Evolutionary conservation across 2,797 vertebrate species (phyloP), one percentile per base, ranked within the genome.

Genomic region (Chaenodraco wilsoni): DNA sequence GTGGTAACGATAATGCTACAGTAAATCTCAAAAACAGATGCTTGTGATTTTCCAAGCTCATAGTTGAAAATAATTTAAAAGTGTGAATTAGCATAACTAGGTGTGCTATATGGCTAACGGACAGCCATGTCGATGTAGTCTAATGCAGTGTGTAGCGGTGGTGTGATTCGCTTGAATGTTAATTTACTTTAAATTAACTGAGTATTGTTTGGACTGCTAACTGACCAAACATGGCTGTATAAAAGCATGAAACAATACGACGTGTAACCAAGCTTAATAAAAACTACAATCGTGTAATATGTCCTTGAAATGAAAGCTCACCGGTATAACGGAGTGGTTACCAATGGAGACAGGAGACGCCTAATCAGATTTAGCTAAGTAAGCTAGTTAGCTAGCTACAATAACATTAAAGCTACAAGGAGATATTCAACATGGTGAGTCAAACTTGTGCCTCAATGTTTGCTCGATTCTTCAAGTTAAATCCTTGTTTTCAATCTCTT

Each of bases 271-370:
- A 19, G 0, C 12, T n/a, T 17, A 10, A 5, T 11, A 0, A 1
- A 37, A 37, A 4, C 6, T 13, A 2, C 2, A 3, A 0, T 4
- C 3, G 12, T 16, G 13, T 19, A 0, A 17, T 14, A 43, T 41
- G 62, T 72, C 15, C 2, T 21, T 16, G 12, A 16, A 21, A 40
- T 50, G 62, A 52, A 5, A 0, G 5, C 3, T 62, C 1, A 10
- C 16, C 43, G 45, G 17, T n/a, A 8, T 9, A 58, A 8, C 68
- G 0, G 7, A 17, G 64, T 9, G 79, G 92, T 93, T 85, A 70
- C 88, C 88, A 81, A 62, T 91, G 88, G 88, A 86, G 79, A 95
- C 92, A 4, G 27, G 61, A 70, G 91, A 93, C 90, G 92, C 89
- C 54, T 79, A 17, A 68, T 79, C 58, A 65, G 86, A 89, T 90